A percentile compares a stretch with the other conserved stretches of the same genome.
Conservation (phyloP, 2,113 vertebrate genomes). For the Aegotheles bennettii region DNA sequence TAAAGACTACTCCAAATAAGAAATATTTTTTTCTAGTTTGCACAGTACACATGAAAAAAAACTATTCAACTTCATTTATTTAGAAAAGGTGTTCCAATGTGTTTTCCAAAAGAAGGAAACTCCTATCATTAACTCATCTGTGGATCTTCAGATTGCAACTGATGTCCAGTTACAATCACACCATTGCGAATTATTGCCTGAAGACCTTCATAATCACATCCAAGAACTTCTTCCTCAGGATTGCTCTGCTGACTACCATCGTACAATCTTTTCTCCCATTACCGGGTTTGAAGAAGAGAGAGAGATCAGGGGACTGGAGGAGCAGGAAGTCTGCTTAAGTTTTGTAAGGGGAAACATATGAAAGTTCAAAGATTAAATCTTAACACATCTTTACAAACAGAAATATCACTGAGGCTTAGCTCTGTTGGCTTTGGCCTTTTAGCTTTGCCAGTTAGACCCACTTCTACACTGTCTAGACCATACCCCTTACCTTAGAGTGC, state of each 20-base stretch:
- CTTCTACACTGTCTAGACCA: background rate
- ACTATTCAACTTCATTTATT: background rate
- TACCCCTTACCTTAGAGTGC: background rate
- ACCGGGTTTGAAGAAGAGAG: background rate
- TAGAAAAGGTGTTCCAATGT: background rate
- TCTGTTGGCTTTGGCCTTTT: background rate
- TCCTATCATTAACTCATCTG: background rate
- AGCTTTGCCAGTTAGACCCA: background rate
- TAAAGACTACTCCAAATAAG: background rate
- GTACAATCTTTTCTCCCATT: background rate
- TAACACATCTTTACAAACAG: background rate
- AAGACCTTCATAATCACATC: background rate
- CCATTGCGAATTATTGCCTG: background rate
- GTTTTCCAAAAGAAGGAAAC: background rate
- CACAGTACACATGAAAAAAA: background rate
- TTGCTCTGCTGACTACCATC: background rate
- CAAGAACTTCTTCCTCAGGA: background rate
- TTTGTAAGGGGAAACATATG: background rate
- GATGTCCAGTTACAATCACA: background rate
- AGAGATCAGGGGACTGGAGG: background rate
- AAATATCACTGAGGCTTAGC: background rate
- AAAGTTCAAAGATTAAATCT: background rate
- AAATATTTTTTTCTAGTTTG: background rate
- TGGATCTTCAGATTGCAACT: background rate
- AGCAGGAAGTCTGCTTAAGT: background rate